A percentile compares a stretch with the other conserved stretches of the same genome.
phyloP scores from a whole-genome alignment of 2,113 vertebrate genomes.

The Aegithalos caudatus region DNA sequence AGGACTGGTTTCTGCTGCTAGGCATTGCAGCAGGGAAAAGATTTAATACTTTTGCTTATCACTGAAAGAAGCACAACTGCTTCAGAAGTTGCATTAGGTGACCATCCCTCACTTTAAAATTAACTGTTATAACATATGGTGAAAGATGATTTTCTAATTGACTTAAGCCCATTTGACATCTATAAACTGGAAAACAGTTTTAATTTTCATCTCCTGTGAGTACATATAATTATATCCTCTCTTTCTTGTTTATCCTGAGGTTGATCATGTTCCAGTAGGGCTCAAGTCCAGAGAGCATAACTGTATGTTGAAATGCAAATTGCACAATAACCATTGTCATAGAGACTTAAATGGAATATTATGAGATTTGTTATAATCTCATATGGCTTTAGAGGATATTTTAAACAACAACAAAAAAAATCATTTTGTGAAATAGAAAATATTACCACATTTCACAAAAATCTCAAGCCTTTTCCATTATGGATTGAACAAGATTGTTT shows the following conservation, averaged over 20 bases:
- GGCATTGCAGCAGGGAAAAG: neutral
- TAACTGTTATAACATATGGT: neutral
- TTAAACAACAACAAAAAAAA: neutral
- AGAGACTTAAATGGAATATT: neutral
- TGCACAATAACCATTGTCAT: neutral
- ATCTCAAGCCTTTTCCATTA: neutral
- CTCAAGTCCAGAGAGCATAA: slow-evolving; percentile 19
- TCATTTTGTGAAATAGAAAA: neutral
- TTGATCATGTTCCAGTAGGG: neutral
- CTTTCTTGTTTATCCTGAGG: slow-evolving; percentile 25
- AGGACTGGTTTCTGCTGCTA: neutral
- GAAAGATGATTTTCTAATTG: neutral
- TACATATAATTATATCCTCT: slow-evolving; percentile 1
- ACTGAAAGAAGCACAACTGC: neutral
- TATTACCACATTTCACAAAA: neutral
- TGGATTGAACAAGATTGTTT: neutral
- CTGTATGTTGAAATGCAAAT: slow-evolving; percentile 28
- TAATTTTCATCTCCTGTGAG: slow-evolving; percentile 9
- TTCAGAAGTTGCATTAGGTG: neutral
- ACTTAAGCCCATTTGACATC: neutral
- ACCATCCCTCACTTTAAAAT: neutral
- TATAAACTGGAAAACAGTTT: neutral
- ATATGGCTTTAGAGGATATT: neutral
- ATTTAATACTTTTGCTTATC: neutral
- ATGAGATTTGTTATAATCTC: neutral